phyloP scores from a whole-genome alignment of 1,140 invertebrate species.

The Leguminivora glycinivorella region DNA sequence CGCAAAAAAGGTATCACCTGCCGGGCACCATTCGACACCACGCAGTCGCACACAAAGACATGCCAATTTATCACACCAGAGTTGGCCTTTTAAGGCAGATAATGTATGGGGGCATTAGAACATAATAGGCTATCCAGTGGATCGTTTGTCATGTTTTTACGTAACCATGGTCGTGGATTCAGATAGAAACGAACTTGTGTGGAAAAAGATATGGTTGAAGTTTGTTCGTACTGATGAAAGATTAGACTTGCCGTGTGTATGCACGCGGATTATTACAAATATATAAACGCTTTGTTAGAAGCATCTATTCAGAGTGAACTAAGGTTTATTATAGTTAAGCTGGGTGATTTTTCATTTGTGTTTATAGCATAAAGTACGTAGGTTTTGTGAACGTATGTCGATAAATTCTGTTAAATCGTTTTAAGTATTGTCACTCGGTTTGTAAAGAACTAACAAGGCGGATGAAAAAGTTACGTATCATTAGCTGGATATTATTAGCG shows the following conservation, averaged over 20 bases:
- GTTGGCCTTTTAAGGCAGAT: constrained; percentile 65
- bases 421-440: constrained; percentile 25
- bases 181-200: no score
- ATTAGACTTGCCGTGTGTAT: neutral
- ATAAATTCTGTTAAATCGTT: constrained; percentile 29
- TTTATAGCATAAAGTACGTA: constrained; percentile 23
- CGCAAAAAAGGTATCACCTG: constrained; percentile 47
- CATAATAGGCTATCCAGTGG: constrained; percentile 39
- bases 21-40: constrained; percentile 42
- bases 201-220: neutral
- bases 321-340: neutral
- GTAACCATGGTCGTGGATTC: neutral
- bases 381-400: constrained; percentile 19
- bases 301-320: neutral
- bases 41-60: constrained; percentile 45
- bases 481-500: constrained; percentile 23
- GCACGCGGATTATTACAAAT: constrained; percentile 15
- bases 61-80: constrained; percentile 66
- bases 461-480: constrained; percentile 23
- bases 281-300: neutral
- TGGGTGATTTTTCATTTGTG: neutral
- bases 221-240: neutral
- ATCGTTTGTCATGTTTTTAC: constrained; percentile 40
- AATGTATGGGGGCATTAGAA: constrained; percentile 72
- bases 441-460: constrained; percentile 27